Evolutionary conservation across 92 coral and sea anemone genomes (phyloP).

Genomic region (Plumapathes pennacea): DNA sequence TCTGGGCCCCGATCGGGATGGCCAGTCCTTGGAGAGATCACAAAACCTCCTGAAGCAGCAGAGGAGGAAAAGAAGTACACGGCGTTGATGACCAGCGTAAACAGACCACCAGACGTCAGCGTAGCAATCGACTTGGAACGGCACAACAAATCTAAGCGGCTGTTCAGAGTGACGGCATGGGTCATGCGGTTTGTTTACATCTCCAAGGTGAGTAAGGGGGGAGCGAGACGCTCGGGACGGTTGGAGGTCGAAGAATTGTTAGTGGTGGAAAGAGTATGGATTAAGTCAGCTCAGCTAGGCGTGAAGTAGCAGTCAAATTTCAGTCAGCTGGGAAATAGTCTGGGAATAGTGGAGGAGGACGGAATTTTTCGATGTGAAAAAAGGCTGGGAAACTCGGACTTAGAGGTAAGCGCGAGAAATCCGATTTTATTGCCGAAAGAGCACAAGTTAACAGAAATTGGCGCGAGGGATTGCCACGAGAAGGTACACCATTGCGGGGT

Average conservation of each 20-base stretch:
- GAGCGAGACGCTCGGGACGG: slow-evolving; percentile 1
- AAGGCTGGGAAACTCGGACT: slow-evolving; percentile 29
- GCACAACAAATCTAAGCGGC: slow-evolving; percentile 4
- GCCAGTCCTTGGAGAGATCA: slow-evolving; percentile 11
- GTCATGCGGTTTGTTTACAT: slow-evolving; percentile 9
- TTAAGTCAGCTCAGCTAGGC: slow-evolving; percentile 10
- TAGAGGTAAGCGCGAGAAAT: slow-evolving; percentile 6
- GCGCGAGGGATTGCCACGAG: slow-evolving; percentile 23
- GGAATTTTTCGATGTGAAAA: slow-evolving; percentile 44
- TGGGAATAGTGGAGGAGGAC: slow-evolving; percentile 27
- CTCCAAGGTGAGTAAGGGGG: not conserved
- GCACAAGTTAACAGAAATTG: slow-evolving; percentile 19
- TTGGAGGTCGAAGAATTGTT: slow-evolving; percentile 10
- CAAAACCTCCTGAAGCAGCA: slow-evolving; percentile 12
- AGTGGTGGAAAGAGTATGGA: slow-evolving; percentile 19
- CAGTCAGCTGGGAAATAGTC: slow-evolving; percentile 6
- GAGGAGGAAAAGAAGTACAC: slow-evolving; percentile 27
- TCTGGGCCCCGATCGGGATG: slow-evolving; percentile 9
- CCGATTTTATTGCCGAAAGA: slow-evolving; percentile 46
- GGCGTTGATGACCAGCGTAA: not conserved
- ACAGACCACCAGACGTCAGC: not conserved
- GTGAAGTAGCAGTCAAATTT: slow-evolving; percentile 7
- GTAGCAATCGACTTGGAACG: slow-evolving; percentile 15
- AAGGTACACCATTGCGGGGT: slow-evolving; percentile 36
- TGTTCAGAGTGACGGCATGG: slow-evolving; percentile 23